phyloP scores from a whole-genome alignment of 2,888 invertebrate species.

The Nowickia ferox region DNA sequence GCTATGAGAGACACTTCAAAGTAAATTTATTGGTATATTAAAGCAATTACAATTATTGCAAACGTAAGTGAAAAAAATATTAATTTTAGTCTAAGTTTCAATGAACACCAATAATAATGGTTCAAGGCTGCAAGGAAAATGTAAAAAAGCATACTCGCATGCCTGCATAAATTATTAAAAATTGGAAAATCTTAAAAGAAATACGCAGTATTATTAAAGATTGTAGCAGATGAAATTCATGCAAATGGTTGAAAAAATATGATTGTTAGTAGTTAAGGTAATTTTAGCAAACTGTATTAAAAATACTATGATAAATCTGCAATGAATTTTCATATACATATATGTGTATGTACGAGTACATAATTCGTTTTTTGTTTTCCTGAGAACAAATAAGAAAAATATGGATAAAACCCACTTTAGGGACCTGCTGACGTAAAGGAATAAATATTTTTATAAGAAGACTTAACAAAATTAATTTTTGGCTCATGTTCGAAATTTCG shows the following conservation, averaged over 20 bases:
- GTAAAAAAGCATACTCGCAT: too few species aligned
- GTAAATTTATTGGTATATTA: slow-evolving; percentile 5
- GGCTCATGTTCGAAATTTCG: neutral
- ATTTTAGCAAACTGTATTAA: too few species aligned
- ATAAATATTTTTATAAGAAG: neutral
- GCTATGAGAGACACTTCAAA: neutral
- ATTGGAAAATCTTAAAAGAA: neutral
- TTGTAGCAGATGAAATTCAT: neutral
- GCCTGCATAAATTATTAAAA: neutral
- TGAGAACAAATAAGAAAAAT: too few species aligned
- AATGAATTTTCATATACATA: too few species aligned
- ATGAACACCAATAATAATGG: neutral
- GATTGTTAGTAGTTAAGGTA: too few species aligned
- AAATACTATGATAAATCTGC: too few species aligned
- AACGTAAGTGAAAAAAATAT: neutral
- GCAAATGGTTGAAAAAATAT: too few species aligned
- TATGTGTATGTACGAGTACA: too few species aligned
- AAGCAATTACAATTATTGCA: slow-evolving; percentile 3
- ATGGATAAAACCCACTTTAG: too few species aligned
- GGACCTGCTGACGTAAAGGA: too few species aligned
- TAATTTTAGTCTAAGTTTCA: neutral
- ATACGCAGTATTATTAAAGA: neutral
- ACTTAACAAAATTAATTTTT: neutral
- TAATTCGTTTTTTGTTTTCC: too few species aligned
- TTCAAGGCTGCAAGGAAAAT: neutral